Base-by-base conservation (phyloP, 2,888 invertebrate genomes). In the Cecidostiba fungosa region DNA sequence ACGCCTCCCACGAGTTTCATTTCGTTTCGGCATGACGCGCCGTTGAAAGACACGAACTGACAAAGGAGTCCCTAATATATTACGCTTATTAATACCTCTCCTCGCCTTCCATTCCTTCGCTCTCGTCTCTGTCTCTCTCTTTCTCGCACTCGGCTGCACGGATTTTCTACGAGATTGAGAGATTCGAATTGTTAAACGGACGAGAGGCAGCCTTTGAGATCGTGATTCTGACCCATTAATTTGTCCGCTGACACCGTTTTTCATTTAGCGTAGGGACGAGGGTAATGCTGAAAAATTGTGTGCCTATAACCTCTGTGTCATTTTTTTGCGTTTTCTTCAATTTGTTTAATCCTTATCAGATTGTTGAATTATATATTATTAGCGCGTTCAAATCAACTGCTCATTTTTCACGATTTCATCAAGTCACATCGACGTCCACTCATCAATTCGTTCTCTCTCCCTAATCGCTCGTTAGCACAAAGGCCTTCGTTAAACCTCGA, bases 61-160 rank as follows among this genome's bases (percentile, higher is more conserved):
- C 92, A 92, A 92, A 92, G 88, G 91, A 91, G 89, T 89, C 90
- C 89, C 91, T 91, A 91, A 92, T 92, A 92, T 92, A 92, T 92
- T 92, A 91, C 91, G 91, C 91, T 91, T 92, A 92, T 92, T 92
- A 92, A 92, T 91, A 89, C 89, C 86, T 88, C 90, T 81, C 81
- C 82, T 86, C 87, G 86, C 88, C 86, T 86, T 86, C 84, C 78
- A 80, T 85, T 85, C 82, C 79, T 80, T 88, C 84, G 87, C 87
- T 86, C 81, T 77, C 74, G 26, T 88, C 86, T 72, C 86, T 87
- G 85, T 83, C 66, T 81, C 76, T 81, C 77, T 62, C 50, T 19
- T 39, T 39, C 62, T 43, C 14, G 39, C 78, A 26, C 77, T n/a
- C 12, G 10, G 6, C 23, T 26, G 29, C 54, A 78, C 54, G 74